phyloP scores from a whole-genome alignment of 2,113 vertebrate genomes.

The Aramus guarauna region DNA sequence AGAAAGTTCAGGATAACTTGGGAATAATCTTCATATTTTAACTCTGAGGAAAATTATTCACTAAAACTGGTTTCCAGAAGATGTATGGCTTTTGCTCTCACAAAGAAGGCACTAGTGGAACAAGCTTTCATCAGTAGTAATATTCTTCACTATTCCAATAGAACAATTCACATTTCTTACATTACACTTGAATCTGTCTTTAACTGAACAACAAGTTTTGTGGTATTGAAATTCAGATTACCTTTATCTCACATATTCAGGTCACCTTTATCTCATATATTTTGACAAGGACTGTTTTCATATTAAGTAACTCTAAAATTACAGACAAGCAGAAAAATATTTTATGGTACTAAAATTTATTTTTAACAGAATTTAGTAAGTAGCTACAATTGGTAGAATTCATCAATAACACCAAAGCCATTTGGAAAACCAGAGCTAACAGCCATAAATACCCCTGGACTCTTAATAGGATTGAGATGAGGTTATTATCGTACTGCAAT shows the following conservation, averaged over 20 bases:
- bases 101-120: neutral
- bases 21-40: neutral
- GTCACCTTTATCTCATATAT: neutral
- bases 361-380: neutral
- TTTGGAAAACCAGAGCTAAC: neutral
- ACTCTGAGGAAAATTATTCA: neutral
- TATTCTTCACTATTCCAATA: neutral
- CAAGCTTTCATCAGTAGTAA: neutral
- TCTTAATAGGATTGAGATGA: neutral
- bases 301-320: neutral
- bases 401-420: neutral
- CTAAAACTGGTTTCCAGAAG: neutral
- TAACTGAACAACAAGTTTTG: neutral
- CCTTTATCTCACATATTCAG: neutral
- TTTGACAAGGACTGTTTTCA: neutral
- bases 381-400: neutral
- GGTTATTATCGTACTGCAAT: neutral
- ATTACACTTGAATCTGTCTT: neutral
- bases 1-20: neutral
- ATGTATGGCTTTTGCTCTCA: neutral
- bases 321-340: neutral
- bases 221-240: neutral
- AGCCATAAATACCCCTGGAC: neutral
- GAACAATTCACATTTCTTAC: neutral
- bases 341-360: neutral